Base-by-base conservation (phyloP, 2,113 vertebrate species). In the Urocynchramus pylzowi region DNA sequence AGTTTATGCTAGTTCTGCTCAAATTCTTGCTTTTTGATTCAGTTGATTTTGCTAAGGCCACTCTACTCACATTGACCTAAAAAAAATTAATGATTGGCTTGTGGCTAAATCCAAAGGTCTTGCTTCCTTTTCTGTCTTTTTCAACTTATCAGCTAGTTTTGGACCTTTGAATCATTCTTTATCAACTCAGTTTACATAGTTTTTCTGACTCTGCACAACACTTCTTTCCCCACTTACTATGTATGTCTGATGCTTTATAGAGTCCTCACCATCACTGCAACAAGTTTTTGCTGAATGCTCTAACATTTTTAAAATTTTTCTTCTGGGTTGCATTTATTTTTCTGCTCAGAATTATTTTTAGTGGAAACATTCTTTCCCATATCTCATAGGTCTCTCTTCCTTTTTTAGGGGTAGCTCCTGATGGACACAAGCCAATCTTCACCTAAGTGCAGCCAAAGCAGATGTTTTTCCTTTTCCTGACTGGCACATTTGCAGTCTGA, bases 81-180 rank as follows among this genome's bases (percentile, higher is more conserved):
- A 95, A 94, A 85, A 87, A 91, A 96, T 96, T 97, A 97, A 97
- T 97, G 76, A 97, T 97, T 97, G 93, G 87, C 97, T 94, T 92
- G 84, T 44, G 33, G 44, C 77, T 93, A 94, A 96, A 95, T 95
- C 94, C 96, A 97, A 97, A 97, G 97, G 97, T 97, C 96, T 79
- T 80, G 31, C 92, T 95, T 91, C 91, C 65, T 94, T 89, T 87
- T 91, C 61, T 83, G 75, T 83, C 79, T 78, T 90, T 91, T 90
- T 79, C 28, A 3, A 89, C 90, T 97, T 96, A 96, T 96, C 97
- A 95, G 94, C 71, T 84, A 54, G 75, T 89, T 95, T 96, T 85
- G 90, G 94, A 97, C 96, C 97, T 97, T 97, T 95, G 94, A 90
- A 89, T 96, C 89, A 88, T 89, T 91, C 92, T 92, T 97, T 96